Evolutionary conservation across 2,797 vertebrate genomes (phyloP).

Genomic region (Crenuchus spilurus): DNA sequence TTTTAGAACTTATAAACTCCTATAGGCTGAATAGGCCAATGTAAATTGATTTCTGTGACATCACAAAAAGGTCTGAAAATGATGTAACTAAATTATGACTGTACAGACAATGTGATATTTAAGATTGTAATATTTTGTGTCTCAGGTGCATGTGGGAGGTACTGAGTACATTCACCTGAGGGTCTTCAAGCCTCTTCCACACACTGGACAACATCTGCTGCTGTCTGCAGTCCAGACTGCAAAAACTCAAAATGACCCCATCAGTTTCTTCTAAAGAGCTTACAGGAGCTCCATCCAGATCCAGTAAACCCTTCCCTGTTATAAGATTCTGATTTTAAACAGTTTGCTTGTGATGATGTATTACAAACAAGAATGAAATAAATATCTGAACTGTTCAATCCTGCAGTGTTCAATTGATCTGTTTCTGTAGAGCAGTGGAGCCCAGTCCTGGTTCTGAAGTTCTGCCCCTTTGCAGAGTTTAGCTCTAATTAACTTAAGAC

Average conservation of each 20-base stretch:
- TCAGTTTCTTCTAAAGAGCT: constrained; percentile 65
- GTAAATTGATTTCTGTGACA: not conserved
- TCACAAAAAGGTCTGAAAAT: no score
- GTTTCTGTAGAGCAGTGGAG: no score
- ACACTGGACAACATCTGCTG: constrained; percentile 32
- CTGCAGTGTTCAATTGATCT: no score
- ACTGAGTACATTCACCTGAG: not conserved
- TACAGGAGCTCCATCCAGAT: not conserved
- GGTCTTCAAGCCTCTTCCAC: constrained; percentile 60
- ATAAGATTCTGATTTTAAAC: not conserved
- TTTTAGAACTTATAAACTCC: not conserved
- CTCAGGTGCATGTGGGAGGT: not conserved
- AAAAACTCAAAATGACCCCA: constrained; percentile 71
- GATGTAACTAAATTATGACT: no score
- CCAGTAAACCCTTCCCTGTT: not conserved
- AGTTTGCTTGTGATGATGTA: no score
- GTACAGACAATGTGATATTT: not conserved
- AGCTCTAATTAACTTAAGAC: no score
- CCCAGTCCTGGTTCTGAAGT: no score
- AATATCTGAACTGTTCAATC: no score
- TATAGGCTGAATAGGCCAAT: not conserved
- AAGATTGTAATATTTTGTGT: no score
- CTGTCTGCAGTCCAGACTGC: constrained; percentile 68
- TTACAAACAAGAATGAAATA: no score
- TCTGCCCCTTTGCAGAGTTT: no score